Evolutionary conservation across 2,113 vertebrate species (phyloP), one percentile per base, ranked within the genome.

Genomic region (Apteryx owenii): DNA sequence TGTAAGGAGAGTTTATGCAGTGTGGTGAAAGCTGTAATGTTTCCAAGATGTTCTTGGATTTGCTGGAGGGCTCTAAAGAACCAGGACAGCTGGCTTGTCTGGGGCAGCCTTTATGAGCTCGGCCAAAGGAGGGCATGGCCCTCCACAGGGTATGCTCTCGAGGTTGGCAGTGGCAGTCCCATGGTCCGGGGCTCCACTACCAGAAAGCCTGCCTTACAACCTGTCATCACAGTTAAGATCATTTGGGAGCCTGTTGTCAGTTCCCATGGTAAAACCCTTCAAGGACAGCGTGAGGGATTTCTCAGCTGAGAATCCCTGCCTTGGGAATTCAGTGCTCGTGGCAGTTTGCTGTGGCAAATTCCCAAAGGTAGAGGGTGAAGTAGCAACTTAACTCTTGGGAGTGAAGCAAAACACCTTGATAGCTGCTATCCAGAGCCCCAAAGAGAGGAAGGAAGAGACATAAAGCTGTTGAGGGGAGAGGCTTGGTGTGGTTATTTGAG

Each of bases 401-500:
- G 71, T 58, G 72, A 95, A 80, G 94, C 68, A 46, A 77, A 96
- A 72, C 84, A 91, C 89, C 92, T 91, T 96, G 91, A 94, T 88
- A 28, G 64, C n/a, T 82, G 40, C 75, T 73, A 28, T 84, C 60
- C 8, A 16, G 93, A 93, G 95, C 90, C 81, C 80, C 54, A 62
- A 92, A 76, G 93, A 93, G 87, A 95, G 96, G 91, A 95, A 96
- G 96, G 96, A 95, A 96, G 95, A 97, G 96, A 95, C 89, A 89
- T 91, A 88, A 93, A 96, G 93, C 90, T 91, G 95, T 91, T 95
- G 89, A 96, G 86, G 96, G 95, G 93, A 95, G 93, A 87, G 95
- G 95, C 95, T 95, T 79, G 94, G 93, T 95, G 87, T 87, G 94
- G 95, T 97, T 97, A 96, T 97, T 97, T 97, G 96, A 97, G 95